Evolutionary conservation across 2,797 vertebrate species (phyloP).

Genomic region (Diplodus puntazzo): DNA sequence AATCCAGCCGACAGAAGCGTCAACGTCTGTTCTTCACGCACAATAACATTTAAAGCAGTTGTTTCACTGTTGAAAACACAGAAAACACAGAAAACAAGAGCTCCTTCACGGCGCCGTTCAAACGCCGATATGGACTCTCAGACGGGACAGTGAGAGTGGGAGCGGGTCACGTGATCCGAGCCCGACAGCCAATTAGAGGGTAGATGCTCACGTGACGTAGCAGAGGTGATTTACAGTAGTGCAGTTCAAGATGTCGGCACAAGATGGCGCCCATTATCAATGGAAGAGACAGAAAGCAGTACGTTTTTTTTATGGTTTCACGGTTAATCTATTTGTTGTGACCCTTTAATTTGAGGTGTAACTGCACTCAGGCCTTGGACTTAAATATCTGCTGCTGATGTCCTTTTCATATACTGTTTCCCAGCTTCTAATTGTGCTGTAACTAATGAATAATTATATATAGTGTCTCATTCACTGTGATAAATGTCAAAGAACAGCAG

Average conservation of each 20-base stretch:
- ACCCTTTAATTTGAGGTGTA: neutral
- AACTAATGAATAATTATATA: too few species aligned
- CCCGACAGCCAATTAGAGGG: constrained; percentile 38
- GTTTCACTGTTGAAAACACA: accelerated
- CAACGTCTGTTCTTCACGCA: accelerated
- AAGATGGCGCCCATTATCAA: neutral
- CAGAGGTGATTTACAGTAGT: neutral
- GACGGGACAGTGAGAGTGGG: accelerated
- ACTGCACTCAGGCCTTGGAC: neutral
- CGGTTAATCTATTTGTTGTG: neutral
- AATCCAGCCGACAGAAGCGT: neutral
- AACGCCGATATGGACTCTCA: neutral
- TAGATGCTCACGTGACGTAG: constrained; percentile 13
- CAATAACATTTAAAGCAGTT: accelerated
- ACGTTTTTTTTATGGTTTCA: neutral
- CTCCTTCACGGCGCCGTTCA: accelerated
- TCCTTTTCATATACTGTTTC: neutral
- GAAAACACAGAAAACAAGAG: neutral
- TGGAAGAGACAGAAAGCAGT: too few species aligned
- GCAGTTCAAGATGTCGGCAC: accelerated
- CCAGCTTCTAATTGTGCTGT: too few species aligned
- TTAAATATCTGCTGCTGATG: neutral
- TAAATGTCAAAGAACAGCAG: too few species aligned
- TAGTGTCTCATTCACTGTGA: too few species aligned
- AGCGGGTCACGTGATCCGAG: constrained; percentile 47